A percentile compares a stretch with the other conserved stretches of the same genome.
These are phyloP conservation scores for Callocephalon fimbriatum DNA, from an alignment of 2,113 vertebrate species.

Conservation along the genomic window DNA sequence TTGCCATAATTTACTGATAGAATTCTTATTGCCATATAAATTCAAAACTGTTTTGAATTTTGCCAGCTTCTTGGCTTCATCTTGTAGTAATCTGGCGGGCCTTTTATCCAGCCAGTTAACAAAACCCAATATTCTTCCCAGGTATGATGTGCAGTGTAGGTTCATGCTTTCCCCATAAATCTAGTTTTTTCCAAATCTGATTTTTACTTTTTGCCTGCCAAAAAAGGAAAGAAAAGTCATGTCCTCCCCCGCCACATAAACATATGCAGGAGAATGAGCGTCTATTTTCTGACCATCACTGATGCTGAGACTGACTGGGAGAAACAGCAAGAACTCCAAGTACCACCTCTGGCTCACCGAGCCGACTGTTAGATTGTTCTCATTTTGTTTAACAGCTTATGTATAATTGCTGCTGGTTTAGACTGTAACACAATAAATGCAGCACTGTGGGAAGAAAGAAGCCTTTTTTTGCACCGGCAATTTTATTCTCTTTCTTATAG, in stretches of 20 bases:
- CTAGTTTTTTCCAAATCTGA: not conserved
- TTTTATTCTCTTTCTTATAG: constrained; percentile 9
- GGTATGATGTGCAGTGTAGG: not conserved
- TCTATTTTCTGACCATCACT: constrained; percentile 15
- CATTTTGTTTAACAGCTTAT: constrained; percentile 44
- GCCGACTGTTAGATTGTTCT: constrained; percentile 25
- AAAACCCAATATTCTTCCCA: not conserved
- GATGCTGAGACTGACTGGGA: constrained; percentile 36
- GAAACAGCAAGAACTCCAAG: constrained; percentile 39
- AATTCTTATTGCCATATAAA: not conserved
- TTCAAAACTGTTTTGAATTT: not conserved
- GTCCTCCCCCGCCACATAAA: not conserved
- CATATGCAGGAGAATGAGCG: not conserved
- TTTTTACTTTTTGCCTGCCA: not conserved
- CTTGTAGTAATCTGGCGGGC: not conserved
- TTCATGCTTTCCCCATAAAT: not conserved
- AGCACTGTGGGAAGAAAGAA: not conserved
- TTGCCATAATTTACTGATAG: not conserved
- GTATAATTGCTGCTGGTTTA: constrained; percentile 43
- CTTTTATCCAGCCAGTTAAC: not conserved
- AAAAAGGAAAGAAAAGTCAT: not conserved
- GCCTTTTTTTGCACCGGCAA: not conserved
- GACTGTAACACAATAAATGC: not conserved
- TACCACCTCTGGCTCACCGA: constrained; percentile 49
- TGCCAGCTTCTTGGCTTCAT: not conserved